Conservation (phyloP, 2,888 invertebrate genomes). For the Eupelmus urozonus region DNA sequence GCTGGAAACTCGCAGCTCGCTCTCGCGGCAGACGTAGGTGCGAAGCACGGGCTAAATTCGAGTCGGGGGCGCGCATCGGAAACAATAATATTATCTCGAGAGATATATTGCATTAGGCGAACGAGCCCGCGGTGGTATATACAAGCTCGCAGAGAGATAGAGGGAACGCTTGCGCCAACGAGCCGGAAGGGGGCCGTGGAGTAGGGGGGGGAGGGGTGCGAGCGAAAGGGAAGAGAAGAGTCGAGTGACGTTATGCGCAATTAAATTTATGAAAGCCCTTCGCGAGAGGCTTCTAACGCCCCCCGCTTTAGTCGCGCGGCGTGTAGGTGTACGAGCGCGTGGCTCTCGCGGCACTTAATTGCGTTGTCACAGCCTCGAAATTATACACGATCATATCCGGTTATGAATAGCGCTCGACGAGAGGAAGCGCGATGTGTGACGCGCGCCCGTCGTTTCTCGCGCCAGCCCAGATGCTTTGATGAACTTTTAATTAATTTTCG, state of each 20-base stretch:
- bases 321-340: neutral
- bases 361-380: conserved; percentile 48
- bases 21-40: conserved; percentile 4
- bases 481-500: conserved; percentile 39
- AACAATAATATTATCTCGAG: conserved; percentile 51
- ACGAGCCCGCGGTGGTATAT: conserved; percentile 15
- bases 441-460: conserved; percentile 18
- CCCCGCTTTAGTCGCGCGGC: too few relatives aligned
- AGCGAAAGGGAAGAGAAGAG: conserved; percentile 48
- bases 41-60: conserved; percentile 18
- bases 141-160: too few relatives aligned
- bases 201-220: neutral
- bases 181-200: conserved; percentile 29
- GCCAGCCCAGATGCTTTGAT: conserved; percentile 15
- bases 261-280: conserved; percentile 56
- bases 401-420: conserved; percentile 31
- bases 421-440: conserved; percentile 25
- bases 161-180: conserved; percentile 18
- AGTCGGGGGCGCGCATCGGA: conserved; percentile 35
- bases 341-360: conserved; percentile 43
- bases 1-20: too few relatives aligned
- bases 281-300: conserved; percentile 42
- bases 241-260: conserved; percentile 55
- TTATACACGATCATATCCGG: conserved; percentile 48
- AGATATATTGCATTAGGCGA: conserved; percentile 52